phyloP scores from a whole-genome alignment of 1,140 invertebrate species.

The Piezodorus guildinii region DNA sequence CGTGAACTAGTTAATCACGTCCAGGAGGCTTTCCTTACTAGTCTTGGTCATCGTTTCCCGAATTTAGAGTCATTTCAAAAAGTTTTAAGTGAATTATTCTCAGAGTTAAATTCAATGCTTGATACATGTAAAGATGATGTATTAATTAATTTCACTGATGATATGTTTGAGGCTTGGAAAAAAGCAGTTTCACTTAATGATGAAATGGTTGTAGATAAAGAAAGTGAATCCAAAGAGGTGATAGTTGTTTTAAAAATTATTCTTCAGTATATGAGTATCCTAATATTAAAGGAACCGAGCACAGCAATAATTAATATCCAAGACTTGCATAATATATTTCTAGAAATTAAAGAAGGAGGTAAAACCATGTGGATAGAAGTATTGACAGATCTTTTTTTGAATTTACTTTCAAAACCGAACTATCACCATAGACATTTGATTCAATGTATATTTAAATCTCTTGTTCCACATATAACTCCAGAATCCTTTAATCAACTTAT shows the following conservation, averaged over 20 bases:
- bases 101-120: not conserved
- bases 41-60: not conserved
- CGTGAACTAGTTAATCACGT: not conserved
- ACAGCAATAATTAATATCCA: slow-evolving; percentile 8
- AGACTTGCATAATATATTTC: not conserved
- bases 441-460: not conserved
- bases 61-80: not conserved
- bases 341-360: not conserved
- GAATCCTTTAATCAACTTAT: slow-evolving; percentile 4
- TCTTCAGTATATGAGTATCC: not conserved
- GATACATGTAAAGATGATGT: not conserved
- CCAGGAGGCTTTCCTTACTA: not conserved
- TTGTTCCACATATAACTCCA: not conserved
- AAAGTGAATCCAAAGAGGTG: not conserved
- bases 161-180: not conserved
- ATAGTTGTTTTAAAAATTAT: not conserved
- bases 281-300: slow-evolving; percentile 1
- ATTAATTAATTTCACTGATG: not conserved
- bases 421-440: slow-evolving; percentile 7
- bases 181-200: not conserved
- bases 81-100: not conserved
- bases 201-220: not conserved
- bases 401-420: slow-evolving; percentile 8
- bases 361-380: slow-evolving; percentile 6
- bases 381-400: slow-evolving; percentile 1